Evolutionary conservation across 2,888 invertebrate species (phyloP), one percentile per base, ranked within the genome.

Genomic region (Leptura quadrifasciata): DNA sequence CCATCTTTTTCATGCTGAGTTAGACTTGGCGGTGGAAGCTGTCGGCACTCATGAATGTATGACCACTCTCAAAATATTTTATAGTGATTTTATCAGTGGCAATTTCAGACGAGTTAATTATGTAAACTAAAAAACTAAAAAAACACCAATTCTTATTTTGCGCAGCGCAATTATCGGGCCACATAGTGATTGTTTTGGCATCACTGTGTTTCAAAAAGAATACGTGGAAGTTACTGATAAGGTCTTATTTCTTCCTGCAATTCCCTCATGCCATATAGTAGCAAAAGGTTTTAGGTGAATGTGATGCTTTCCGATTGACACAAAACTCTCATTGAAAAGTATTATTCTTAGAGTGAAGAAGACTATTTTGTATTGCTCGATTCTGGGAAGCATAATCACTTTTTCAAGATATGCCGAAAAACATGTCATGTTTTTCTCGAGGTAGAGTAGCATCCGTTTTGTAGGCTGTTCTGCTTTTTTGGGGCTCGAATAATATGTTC

Each of bases 141-240:
- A 52, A 63, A 52, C 8, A 10, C 54, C n/a, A 54, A 54, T n/a
- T 54, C n/a, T 54, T 54, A n/a, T 54, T 54, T 54, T 54, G 54
- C 9, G n/a, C 54, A 6, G 8, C n/a, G n/a, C 54, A 54, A 54
- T 15, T 54, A 18, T 54, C 54, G 18, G n/a, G 54, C 54, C 54
- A 54, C 18, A 54, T 15, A 17, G 54, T 54, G 6, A 54, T 54
- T 54, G 18, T 18, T 54, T 54, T 54, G 12, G 54, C 1, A n/a
- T 54, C 54, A 15, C n/a, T 54, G 18, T 54, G n/a, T 17, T n/a
- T n/a, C n/a, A n/a, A n/a, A 54, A 54, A 54, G 24, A 54, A 54
- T 1, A 6, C 54, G 18, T 54, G 12, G n/a, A 54, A 54, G 18
- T 6, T 18, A 3, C 54, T 54, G n/a, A 54, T n/a, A 10, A 54